Conservation (phyloP, 2,113 vertebrate species). For the Cynoglossus semilaevis region DNA sequence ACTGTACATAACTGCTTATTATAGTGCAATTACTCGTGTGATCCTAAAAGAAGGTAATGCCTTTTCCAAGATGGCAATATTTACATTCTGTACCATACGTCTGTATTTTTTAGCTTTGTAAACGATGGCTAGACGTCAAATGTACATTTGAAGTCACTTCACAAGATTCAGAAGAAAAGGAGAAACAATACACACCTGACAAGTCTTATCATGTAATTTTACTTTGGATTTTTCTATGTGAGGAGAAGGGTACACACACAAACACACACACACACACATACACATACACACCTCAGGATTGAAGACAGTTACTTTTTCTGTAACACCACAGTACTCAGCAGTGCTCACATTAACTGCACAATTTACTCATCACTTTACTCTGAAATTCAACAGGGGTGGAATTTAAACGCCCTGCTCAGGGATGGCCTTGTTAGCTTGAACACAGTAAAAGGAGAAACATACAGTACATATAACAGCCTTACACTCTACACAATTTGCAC, state of each 20-base stretch:
- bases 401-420: constrained; percentile 81
- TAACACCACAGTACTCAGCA: constrained; percentile 69
- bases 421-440: constrained; percentile 82
- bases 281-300: constrained; percentile 81
- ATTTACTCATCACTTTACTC: constrained; percentile 84
- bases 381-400: constrained; percentile 79
- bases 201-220: constrained; percentile 64
- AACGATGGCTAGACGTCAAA: constrained; percentile 67
- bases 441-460: constrained; percentile 70
- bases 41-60: constrained; percentile 74
- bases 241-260: constrained; percentile 51
- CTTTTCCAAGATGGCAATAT: constrained; percentile 75
- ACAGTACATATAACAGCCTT: constrained; percentile 74
- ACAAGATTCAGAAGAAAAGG: constrained; percentile 63
- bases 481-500: constrained; percentile 78
- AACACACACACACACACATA: not conserved
- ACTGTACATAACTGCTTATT: constrained; percentile 81
- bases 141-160: constrained; percentile 64
- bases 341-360: constrained; percentile 82
- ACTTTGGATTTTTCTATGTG: constrained; percentile 48
- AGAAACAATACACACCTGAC: constrained; percentile 59
- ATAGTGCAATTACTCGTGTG: constrained; percentile 79
- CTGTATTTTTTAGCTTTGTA: constrained; percentile 74
- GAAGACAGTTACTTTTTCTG: constrained; percentile 75
- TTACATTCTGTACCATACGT: constrained; percentile 76